Base-by-base conservation (phyloP, 2,888 invertebrate genomes). In the Saturnia japonica region DNA sequence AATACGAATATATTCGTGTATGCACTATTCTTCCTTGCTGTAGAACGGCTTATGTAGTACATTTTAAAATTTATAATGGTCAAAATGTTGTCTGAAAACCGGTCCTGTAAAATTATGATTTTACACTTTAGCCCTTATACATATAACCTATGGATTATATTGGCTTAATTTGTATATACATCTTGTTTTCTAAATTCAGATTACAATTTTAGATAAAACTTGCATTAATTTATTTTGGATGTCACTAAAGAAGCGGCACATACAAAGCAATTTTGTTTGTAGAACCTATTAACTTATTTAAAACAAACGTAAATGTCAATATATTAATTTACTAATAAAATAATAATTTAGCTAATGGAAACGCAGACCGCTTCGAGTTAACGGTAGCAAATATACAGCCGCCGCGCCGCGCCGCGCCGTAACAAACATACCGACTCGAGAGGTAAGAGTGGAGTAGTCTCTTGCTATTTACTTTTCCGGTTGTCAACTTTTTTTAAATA, bases 321-420 rank as follows among this genome's bases (percentile, higher is more conserved):
- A 60, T 43, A 60, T 9, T 51, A 40, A 22, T 28, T 42, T 54
- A 14, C 67, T 51, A 70, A 64, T 64, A 40, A 40, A 64, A 64
- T 64, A 19, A 67, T 64, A 40, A 34, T 40, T 68, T 45, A 51
- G 64, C 25, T 66, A 47, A 72, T 74, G 79, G 76, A 78, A 72
- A 74, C 75, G 68, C 25, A 45, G 4, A 66, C 54, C 34, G 22
- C 34, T 70, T 42, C 40, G 54, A 51, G 40, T 45, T 77, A 79
- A 75, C 76, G 77, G 79, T 75, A 76, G 73, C 72, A 72, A 67
- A 73, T 72, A 73, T 74, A 74, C 72, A 72, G 68, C 74, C 73
- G 72, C 72, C 69, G 72, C 73, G n/a, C n/a, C n/a, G n/a, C n/a
- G n/a, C n/a, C n/a, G n/a, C 73, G 72, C 72, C 69, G 72, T 73